Base-by-base conservation (phyloP, 1,140 invertebrate species). In the Oryctes rhinoceros region DNA sequence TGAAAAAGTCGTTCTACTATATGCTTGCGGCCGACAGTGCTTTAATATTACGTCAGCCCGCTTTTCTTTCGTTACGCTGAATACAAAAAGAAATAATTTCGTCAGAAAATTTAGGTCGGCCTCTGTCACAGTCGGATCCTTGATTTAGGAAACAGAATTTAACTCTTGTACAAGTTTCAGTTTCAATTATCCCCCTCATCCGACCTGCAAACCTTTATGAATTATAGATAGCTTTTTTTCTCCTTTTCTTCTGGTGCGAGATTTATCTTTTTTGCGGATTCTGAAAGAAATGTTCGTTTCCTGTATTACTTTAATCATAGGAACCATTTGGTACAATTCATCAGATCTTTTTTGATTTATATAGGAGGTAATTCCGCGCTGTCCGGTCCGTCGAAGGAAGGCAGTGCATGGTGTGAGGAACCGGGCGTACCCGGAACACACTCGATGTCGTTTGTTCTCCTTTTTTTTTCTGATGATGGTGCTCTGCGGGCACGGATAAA, bases 261-360 rank as follows among this genome's bases (percentile, higher is more conserved):
- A 84, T 84, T 84, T 82, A 84, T 83, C 82, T 80, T 81, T 81
- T 80, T 80, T 84, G 80, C 78, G 78, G 80, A 80, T 76, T 80
- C 78, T 79, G 79, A 81, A 83, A 78, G 81, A 85, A 71, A 37
- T 82, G 81, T 85, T 84, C 83, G 83, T 85, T 85, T 83, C 80
- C 83, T 82, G 85, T 85, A 86, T 86, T 85, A 85, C 85, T 86
- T 85, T 86, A 86, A 86, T 86, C 85, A 86, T 86, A 84, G 83
- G 82, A 83, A 82, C 85, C 85, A 85, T 86, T 86, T 86, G 85
- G 82, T 80, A 82, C 84, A 84, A 86, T 86, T 85, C 84, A 84
- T 86, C 84, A 84, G 81, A 81, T 80, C 79, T 82, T 80, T 59
- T 81, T 80, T 83, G 84, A 85, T 84, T 85, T 85, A 86, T 86